Conservation (phyloP, 2,888 invertebrate species). For the Amphiduros pacificus region DNA sequence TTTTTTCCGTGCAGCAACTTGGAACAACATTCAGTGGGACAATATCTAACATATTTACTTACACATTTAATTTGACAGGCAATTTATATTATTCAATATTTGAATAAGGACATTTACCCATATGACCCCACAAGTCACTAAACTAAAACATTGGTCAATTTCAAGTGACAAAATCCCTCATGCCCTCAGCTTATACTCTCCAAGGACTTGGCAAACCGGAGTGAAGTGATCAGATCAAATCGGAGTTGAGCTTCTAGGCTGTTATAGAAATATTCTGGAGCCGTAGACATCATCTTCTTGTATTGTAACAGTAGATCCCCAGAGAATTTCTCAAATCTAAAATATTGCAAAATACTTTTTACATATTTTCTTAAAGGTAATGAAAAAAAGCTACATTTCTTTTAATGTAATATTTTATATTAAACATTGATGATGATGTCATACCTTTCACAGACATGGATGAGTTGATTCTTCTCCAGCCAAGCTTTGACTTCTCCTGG, state of each 20-base stretch:
- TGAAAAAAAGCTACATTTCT: background rate
- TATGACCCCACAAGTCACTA: too few relatives aligned
- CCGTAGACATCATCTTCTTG: constrained; percentile 37
- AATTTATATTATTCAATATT: too few relatives aligned
- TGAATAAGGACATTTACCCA: too few relatives aligned
- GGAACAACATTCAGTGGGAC: too few relatives aligned
- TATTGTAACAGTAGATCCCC: constrained; percentile 44
- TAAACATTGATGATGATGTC: background rate
- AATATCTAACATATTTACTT: too few relatives aligned
- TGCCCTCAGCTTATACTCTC: too few relatives aligned
- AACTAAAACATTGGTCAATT: too few relatives aligned
- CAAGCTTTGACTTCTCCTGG: constrained; percentile 15
- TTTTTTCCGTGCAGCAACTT: too few relatives aligned
- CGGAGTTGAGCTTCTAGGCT: constrained; percentile 31
- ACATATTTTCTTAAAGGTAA: background rate
- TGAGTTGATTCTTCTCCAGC: constrained; percentile 16
- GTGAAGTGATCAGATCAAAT: constrained; percentile 26
- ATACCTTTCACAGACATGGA: constrained; percentile 14
- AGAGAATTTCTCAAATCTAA: constrained; percentile 40
- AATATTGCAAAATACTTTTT: constrained; percentile 6
- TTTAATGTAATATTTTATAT: background rate
- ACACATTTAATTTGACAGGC: too few relatives aligned
- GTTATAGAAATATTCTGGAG: constrained; percentile 49
- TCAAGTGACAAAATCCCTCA: too few relatives aligned
- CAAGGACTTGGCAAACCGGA: constrained; percentile 29